phyloP scores from a whole-genome alignment of 2,797 vertebrate genomes.

The Phataginus tetradactyla region DNA sequence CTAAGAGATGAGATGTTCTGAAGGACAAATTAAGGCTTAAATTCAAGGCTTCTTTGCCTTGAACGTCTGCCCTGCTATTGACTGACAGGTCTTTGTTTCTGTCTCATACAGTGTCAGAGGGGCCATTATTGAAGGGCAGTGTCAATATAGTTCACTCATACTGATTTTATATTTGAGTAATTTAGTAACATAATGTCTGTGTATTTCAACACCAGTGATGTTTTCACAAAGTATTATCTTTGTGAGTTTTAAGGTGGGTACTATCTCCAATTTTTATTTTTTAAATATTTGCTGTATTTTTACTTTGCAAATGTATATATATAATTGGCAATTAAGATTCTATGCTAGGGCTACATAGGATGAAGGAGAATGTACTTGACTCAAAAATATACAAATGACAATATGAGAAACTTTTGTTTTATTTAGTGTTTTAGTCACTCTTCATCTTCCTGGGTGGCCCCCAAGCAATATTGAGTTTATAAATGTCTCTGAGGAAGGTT shows the following conservation, averaged over 20 bases:
- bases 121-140: rapidly evolving
- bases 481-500: background rate
- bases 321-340: background rate
- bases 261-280: conserved; percentile 15
- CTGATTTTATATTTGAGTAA: background rate
- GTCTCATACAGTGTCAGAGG: background rate
- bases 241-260: background rate
- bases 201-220: background rate
- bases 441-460: background rate
- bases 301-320: background rate
- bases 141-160: background rate
- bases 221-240: background rate
- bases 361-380: background rate
- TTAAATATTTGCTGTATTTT: conserved; percentile 44
- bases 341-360: background rate
- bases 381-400: background rate
- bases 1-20: background rate
- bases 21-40: background rate
- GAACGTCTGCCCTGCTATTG: background rate
- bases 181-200: background rate
- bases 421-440: background rate
- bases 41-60: background rate
- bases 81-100: background rate
- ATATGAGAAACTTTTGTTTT: background rate
- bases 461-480: background rate